Conservation (phyloP, 2,113 vertebrate genomes). For the Puffinus mauretanicus region DNA sequence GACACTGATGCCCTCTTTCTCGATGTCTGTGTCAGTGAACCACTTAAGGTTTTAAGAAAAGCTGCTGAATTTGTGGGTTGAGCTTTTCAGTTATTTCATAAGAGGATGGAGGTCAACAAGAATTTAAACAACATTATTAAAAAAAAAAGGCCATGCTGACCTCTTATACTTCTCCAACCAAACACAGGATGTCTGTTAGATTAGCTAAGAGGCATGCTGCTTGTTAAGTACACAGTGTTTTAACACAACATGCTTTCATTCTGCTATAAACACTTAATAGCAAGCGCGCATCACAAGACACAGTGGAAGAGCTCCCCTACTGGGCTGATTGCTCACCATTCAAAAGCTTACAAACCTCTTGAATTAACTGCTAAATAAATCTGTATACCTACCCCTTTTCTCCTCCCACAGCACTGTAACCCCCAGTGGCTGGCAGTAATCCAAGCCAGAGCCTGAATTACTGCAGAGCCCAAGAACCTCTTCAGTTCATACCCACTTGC, state of each 20-base stretch:
- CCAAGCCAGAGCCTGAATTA: background rate
- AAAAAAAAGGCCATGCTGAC: background rate
- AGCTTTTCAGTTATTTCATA: background rate
- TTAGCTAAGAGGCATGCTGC: background rate
- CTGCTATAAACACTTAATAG: conserved; percentile 39
- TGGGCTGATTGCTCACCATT: conserved; percentile 44
- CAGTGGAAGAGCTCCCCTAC: conserved; percentile 41
- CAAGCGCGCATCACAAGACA: background rate
- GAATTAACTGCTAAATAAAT: conserved; percentile 33
- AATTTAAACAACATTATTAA: background rate
- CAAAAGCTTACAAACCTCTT: conserved; percentile 30
- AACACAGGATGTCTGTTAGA: background rate
- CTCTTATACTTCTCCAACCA: background rate
- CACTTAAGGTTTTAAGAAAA: background rate
- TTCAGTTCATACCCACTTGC: background rate
- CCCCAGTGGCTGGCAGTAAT: background rate
- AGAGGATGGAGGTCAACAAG: background rate
- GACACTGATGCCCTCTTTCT: background rate
- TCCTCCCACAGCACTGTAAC: background rate
- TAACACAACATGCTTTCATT: conserved; percentile 54
- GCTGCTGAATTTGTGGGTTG: background rate
- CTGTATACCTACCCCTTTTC: background rate
- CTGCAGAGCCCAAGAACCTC: background rate
- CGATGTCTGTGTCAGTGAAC: background rate
- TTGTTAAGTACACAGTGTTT: background rate